Evolutionary conservation across 2,888 invertebrate genomes (phyloP).

Genomic region (Lithophane leautieri): DNA sequence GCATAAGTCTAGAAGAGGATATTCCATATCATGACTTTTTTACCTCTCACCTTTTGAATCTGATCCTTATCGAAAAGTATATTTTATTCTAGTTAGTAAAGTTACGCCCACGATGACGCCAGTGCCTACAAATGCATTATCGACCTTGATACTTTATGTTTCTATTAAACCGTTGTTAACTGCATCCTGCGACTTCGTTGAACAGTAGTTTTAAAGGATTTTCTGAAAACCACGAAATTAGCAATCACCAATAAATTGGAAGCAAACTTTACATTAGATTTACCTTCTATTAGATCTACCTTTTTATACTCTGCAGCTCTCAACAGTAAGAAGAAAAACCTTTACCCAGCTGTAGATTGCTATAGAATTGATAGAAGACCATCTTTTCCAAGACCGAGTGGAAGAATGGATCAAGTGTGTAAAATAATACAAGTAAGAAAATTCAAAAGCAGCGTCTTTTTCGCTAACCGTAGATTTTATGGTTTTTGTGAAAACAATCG

Average conservation of each 20-base stretch:
- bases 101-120: conserved; percentile 45
- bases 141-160: conserved; percentile 40
- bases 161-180: conserved; percentile 16
- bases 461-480: conserved; percentile 31
- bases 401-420: neutral
- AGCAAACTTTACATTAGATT: neutral
- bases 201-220: too few species aligned
- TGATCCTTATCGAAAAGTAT: conserved; percentile 35
- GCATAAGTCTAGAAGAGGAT: neutral
- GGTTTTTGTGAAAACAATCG: conserved; percentile 26
- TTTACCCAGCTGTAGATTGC: neutral
- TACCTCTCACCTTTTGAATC: conserved; percentile 36
- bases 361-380: neutral
- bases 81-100: conserved; percentile 19
- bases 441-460: neutral
- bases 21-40: conserved; percentile 5
- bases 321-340: neutral
- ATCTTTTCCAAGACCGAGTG: neutral
- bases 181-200: conserved; percentile 16
- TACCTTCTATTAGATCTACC: neutral
- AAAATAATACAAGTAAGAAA: neutral
- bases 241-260: neutral
- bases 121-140: conserved; percentile 29
- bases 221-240: neutral
- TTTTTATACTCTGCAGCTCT: too few species aligned